Evolutionary conservation across 2,888 invertebrate genomes (phyloP).

Genomic region (Thera britannica): DNA sequence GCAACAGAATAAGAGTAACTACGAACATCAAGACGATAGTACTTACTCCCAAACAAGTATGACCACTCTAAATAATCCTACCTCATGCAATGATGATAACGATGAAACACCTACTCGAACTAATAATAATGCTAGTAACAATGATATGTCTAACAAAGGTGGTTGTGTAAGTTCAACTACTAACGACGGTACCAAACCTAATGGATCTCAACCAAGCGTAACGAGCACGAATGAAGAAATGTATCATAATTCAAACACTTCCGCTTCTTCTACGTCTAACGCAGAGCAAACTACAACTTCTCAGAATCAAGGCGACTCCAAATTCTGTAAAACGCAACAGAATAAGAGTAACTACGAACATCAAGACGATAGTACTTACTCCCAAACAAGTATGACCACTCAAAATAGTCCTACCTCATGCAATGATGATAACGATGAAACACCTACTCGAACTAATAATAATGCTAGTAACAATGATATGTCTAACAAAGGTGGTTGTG

Average conservation of each 20-base stretch:
- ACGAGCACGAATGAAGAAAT: too few relatives aligned
- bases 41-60: not conserved
- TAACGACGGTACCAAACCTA: not conserved
- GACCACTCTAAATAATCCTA: not conserved
- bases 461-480: not conserved
- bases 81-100: not conserved
- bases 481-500: not conserved
- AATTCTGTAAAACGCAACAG: too few relatives aligned
- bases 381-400: not conserved
- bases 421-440: not conserved
- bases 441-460: not conserved
- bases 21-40: too few relatives aligned
- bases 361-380: not conserved
- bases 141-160: too few relatives aligned
- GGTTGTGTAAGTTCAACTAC: not conserved
- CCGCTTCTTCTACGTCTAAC: too few relatives aligned
- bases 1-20: too few relatives aligned
- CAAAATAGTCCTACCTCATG: not conserved
- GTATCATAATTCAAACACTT: too few relatives aligned
- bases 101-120: not conserved
- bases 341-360: too few relatives aligned
- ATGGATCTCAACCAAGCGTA: too few relatives aligned
- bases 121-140: not conserved
- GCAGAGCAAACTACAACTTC: too few relatives aligned
- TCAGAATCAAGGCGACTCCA: too few relatives aligned